phyloP scores from a whole-genome alignment of 92 coral and sea anemone species.

The Porites rus region DNA sequence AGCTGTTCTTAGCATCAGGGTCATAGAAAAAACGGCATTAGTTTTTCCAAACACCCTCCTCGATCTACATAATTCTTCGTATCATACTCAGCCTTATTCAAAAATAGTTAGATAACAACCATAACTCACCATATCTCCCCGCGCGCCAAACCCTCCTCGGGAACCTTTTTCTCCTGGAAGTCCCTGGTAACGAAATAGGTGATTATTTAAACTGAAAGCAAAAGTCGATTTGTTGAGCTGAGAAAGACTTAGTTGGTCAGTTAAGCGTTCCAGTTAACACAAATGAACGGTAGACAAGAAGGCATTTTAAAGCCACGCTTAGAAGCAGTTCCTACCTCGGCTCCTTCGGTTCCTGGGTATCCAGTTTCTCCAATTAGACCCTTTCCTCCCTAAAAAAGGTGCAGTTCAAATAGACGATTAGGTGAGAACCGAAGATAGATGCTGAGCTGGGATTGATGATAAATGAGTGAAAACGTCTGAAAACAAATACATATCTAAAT shows the following conservation, averaged over 20 bases:
- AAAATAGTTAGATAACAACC: not conserved
- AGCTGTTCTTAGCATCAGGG: no score
- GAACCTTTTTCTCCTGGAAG: slow-evolving; percentile 25
- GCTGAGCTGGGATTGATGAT: not conserved
- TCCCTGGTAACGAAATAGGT: slow-evolving; percentile 21
- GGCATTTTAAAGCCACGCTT: not conserved
- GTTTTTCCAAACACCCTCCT: no score
- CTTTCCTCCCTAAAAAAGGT: slow-evolving; percentile 34
- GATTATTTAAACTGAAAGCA: not conserved
- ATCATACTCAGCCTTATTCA: no score
- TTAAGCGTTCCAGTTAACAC: not conserved
- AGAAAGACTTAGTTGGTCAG: not conserved
- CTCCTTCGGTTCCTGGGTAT: slow-evolving; percentile 58
- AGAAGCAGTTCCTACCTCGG: slow-evolving; percentile 34
- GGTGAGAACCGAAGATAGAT: not conserved
- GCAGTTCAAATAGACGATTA: not conserved
- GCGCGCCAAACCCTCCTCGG: slow-evolving; percentile 18
- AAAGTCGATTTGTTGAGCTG: not conserved
- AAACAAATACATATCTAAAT: no score
- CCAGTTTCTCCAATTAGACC: slow-evolving; percentile 48
- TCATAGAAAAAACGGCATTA: no score
- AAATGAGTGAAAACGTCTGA: not conserved
- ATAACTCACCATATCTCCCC: slow-evolving; percentile 42
- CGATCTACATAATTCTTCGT: no score
- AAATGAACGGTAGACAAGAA: not conserved